Evolutionary conservation across 2,888 invertebrate genomes (phyloP).

Genomic region (Volucella zonaria): DNA sequence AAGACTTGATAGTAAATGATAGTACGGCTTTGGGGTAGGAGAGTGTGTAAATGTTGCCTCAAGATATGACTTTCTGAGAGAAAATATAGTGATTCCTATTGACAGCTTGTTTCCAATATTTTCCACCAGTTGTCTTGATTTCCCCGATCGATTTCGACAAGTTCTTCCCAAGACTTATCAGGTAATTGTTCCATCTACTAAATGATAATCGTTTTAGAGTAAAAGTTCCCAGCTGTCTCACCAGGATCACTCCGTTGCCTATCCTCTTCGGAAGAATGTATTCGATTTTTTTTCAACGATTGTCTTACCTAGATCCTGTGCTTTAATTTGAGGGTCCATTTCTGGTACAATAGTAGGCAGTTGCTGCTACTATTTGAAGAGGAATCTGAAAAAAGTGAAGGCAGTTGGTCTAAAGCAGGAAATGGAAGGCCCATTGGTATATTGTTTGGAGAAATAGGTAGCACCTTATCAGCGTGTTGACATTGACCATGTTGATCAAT

Average conservation of each 20-base stretch:
- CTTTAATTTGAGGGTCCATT: constrained; percentile 51
- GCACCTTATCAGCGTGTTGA: constrained; percentile 36
- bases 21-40: too few relatives aligned
- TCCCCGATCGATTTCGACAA: constrained; percentile 98
- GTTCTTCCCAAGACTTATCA: constrained; percentile 97
- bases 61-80: constrained; percentile 97
- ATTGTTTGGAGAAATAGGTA: constrained; percentile 51
- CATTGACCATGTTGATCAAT: constrained; percentile 63
- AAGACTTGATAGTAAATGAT: too few relatives aligned
- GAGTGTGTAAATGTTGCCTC: constrained; percentile 78
- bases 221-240: constrained; percentile 29
- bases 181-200: constrained; percentile 88
- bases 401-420: constrained; percentile 69
- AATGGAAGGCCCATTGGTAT: constrained; percentile 76
- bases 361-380: constrained; percentile 51
- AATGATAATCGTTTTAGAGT: constrained; percentile 78
- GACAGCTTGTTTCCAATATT: constrained; percentile 97
- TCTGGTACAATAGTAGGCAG: constrained; percentile 18
- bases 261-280: constrained; percentile 31
- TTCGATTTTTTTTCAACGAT: constrained; percentile 15
- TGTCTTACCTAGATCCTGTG: constrained; percentile 54
- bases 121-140: constrained; percentile 97
- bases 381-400: constrained; percentile 31
- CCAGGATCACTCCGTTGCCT: constrained; percentile 58
- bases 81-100: constrained; percentile 99